These are phyloP conservation scores for Ranitomeya imitator DNA, from an alignment of 2,113 vertebrate species.

Conservation along the genomic window DNA sequence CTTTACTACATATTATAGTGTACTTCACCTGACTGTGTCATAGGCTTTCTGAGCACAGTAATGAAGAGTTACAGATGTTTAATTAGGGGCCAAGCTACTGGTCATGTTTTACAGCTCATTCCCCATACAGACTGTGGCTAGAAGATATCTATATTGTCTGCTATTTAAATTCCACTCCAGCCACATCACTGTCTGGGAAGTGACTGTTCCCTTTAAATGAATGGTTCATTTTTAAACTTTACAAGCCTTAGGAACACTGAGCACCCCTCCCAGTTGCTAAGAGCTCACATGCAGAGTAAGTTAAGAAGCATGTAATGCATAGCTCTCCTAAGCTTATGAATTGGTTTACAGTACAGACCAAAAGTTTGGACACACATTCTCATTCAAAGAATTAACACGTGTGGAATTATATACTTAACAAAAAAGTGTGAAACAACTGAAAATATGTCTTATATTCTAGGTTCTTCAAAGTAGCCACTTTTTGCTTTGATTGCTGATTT, in stretches of 20 bases:
- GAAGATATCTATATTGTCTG: constrained; percentile 15
- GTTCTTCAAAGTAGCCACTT: no score
- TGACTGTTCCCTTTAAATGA: not conserved
- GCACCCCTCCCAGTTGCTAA: not conserved
- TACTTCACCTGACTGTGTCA: not conserved
- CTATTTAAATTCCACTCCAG: constrained; percentile 30
- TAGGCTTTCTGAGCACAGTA: constrained; percentile 1
- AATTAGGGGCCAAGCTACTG: not conserved
- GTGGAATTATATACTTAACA: no score
- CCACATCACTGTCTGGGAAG: constrained; percentile 46
- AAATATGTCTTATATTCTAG: no score
- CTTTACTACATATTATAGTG: not conserved
- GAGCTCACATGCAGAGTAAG: not conserved
- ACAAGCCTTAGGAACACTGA: constrained; percentile 11
- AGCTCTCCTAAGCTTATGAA: not conserved
- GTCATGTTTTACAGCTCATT: constrained; percentile 42
- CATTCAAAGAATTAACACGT: no score
- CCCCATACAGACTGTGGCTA: constrained; percentile 26
- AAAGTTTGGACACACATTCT: no score
- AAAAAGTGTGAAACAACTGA: no score
- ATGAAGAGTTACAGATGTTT: constrained; percentile 24
- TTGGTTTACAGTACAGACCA: no score
- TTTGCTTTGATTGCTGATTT: no score
- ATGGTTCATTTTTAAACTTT: constrained; percentile 26
- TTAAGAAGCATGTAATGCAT: not conserved